These are phyloP conservation scores for Hypotaenidia philippensis DNA, from an alignment of 2,797 vertebrate genomes.

Conservation along the genomic window DNA sequence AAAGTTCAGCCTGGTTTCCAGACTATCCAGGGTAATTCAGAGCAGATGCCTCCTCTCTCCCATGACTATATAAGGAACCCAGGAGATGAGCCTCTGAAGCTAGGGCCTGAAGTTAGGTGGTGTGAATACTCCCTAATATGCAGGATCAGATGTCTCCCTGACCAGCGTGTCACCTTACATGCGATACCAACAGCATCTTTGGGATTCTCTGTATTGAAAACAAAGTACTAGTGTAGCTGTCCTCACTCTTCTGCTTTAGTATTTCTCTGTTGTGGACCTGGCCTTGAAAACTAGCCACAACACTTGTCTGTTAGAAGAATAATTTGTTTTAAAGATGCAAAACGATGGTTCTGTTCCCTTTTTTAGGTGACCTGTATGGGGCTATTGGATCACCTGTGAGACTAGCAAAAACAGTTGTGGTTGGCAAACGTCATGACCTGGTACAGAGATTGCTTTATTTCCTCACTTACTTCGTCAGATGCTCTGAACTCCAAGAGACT, in stretches of 20 bases:
- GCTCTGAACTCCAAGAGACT: conserved; percentile 96
- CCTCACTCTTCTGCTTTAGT: background rate
- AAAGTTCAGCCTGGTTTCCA: conserved; percentile 11
- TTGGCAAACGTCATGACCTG: conserved; percentile 94
- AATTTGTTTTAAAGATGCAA: background rate
- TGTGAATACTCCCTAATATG: background rate
- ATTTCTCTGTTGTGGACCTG: background rate
- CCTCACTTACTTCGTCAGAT: conserved; percentile 98
- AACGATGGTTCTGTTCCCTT: background rate
- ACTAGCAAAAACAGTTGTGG: conserved; percentile 91
- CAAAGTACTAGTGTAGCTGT: background rate
- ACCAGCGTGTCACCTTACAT: conserved; percentile 9
- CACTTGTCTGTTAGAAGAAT: background rate
- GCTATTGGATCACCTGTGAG: conserved; percentile 97
- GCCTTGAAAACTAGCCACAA: background rate
- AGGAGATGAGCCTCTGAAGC: background rate
- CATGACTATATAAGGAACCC: conserved; percentile 19
- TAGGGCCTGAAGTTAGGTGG: background rate
- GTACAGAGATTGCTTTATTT: conserved; percentile 96
- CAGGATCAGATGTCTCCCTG: conserved; percentile 30
- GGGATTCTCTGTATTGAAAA: background rate
- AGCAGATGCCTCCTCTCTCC: background rate
- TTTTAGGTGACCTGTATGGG: conserved; percentile 94
- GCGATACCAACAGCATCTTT: background rate
- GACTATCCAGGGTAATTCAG: background rate